Conservation (phyloP, 2,888 invertebrate genomes). For the Eueremaeus valkanovi region DNA sequence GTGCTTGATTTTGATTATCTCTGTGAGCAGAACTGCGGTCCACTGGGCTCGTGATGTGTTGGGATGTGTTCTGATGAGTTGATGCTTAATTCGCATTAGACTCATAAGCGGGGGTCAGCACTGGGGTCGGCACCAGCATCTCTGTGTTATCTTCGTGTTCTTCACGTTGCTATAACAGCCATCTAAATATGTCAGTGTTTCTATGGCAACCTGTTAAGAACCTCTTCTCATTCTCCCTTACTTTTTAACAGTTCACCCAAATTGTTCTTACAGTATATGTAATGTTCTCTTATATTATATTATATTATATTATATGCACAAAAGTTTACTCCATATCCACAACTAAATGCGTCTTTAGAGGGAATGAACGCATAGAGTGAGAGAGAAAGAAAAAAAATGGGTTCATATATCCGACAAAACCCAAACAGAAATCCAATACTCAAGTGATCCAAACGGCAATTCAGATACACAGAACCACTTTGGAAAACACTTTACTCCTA, state of each 20-base stretch:
- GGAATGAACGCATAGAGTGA: not conserved
- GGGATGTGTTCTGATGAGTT: slow-evolving; percentile 25
- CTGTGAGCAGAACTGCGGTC: slow-evolving; percentile 13
- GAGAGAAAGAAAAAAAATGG: not conserved
- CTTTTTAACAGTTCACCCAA: slow-evolving; percentile 30
- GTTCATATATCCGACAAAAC: slow-evolving; percentile 8
- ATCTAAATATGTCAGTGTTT: slow-evolving; percentile 39
- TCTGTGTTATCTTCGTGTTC: slow-evolving; percentile 24
- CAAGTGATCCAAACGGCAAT: not conserved
- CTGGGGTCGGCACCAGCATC: not conserved
- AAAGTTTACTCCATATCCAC: not conserved
- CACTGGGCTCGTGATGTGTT: slow-evolving; percentile 16
- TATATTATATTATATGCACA: slow-evolving; percentile 9
- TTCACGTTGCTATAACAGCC: slow-evolving; percentile 33
- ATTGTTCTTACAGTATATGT: slow-evolving; percentile 17
- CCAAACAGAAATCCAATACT: slow-evolving; percentile 28
- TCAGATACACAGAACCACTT: not conserved
- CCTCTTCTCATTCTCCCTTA: slow-evolving; percentile 4
- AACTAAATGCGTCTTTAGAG: too few relatives aligned
- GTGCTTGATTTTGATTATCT: slow-evolving; percentile 1
- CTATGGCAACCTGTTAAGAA: slow-evolving; percentile 33
- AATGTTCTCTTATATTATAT: too few relatives aligned
- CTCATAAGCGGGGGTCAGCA: slow-evolving; percentile 24
- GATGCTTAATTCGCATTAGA: slow-evolving; percentile 24
- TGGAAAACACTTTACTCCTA: not conserved